phyloP scores from a whole-genome alignment of 2,797 vertebrate species.

The Myripristis jacobus region DNA sequence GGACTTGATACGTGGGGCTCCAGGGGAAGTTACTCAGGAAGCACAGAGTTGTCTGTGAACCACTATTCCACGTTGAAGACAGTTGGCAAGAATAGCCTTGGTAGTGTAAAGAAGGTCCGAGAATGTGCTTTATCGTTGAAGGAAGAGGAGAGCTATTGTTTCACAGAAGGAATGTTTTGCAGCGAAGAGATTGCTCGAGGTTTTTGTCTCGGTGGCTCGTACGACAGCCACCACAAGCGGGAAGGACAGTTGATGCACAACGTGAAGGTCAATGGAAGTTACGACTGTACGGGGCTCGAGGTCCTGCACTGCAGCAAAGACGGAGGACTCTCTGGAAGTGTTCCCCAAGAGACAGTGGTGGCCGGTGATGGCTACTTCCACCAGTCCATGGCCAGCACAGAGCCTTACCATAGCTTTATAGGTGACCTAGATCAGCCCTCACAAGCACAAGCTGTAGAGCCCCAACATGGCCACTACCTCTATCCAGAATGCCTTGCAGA shows the following conservation, averaged over 20 bases:
- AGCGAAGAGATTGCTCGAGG: constrained; percentile 84
- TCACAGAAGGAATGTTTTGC: constrained; percentile 84
- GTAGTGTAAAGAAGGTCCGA: constrained; percentile 83
- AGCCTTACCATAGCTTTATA: constrained; percentile 87
- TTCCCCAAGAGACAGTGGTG: constrained; percentile 82
- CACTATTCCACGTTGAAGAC: constrained; percentile 85
- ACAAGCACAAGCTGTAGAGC: constrained; percentile 80
- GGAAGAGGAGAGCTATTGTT: constrained; percentile 87
- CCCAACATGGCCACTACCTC: constrained; percentile 85
- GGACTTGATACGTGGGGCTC: constrained; percentile 85
- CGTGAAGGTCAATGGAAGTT: constrained; percentile 83
- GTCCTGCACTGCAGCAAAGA: constrained; percentile 82
- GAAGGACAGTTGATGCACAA: constrained; percentile 83
- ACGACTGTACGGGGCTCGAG: constrained; percentile 79
- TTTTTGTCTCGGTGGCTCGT: constrained; percentile 80
- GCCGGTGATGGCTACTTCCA: constrained; percentile 82
- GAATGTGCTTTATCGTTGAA: constrained; percentile 87
- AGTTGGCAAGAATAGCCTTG: constrained; percentile 80
- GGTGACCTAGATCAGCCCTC: constrained; percentile 82
- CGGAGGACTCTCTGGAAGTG: constrained; percentile 74
- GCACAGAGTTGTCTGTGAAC: constrained; percentile 83
- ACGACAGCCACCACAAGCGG: constrained; percentile 82
- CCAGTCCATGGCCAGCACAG: constrained; percentile 80
- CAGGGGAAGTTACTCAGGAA: constrained; percentile 86
- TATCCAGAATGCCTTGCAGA: constrained; percentile 88